These are phyloP conservation scores for Scopus umbretta DNA, from an alignment of 2,113 vertebrate species.

Conservation along the genomic window DNA sequence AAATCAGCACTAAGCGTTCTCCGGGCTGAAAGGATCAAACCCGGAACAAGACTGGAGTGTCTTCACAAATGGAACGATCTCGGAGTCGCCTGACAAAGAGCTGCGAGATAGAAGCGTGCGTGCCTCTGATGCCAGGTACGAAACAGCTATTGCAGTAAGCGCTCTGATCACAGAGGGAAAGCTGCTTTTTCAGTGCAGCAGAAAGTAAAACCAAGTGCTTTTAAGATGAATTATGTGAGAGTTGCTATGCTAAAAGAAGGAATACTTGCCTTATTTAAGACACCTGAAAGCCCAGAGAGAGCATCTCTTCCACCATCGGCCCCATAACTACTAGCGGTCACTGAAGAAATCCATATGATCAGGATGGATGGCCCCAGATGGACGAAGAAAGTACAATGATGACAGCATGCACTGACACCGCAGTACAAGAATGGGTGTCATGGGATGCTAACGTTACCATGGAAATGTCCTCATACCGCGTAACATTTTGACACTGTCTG, in stretches of 20 bases:
- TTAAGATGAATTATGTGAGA: not conserved
- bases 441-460: constrained; percentile 62
- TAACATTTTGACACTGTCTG: constrained; percentile 58
- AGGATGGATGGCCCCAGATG: not conserved
- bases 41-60: not conserved
- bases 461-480: constrained; percentile 27
- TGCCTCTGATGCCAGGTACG: not conserved
- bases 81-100: not conserved
- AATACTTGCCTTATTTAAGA: not conserved
- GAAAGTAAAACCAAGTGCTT: not conserved
- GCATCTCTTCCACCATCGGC: not conserved
- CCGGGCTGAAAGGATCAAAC: not conserved
- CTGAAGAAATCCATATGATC: not conserved
- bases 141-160: fast-evolving
- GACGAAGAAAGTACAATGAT: not conserved
- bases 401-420: not conserved
- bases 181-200: not conserved
- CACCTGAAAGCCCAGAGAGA: not conserved
- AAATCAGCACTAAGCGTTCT: not conserved
- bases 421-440: not conserved
- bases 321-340: not conserved
- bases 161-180: not conserved
- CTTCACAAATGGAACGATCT: fast-evolving
- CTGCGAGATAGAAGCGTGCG: fast-evolving
- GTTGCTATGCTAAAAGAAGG: not conserved